Conservation (phyloP, 2,113 vertebrate genomes). For the Poeciliopsis retropinna region DNA sequence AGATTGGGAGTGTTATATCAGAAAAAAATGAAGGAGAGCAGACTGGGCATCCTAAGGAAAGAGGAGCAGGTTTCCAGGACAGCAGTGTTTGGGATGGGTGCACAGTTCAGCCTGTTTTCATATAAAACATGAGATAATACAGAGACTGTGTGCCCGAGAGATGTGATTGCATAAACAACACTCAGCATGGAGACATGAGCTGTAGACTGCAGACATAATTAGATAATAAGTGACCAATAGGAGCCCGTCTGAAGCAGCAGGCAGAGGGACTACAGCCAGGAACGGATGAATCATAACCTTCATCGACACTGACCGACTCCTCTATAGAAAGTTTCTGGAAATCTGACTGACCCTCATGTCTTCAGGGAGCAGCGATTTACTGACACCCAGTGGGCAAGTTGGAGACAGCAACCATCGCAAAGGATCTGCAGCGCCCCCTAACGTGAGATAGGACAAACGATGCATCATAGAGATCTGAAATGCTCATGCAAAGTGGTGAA, state of each 20-base stretch:
- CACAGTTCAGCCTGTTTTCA: background rate
- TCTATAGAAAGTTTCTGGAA: background rate
- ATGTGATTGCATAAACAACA: background rate
- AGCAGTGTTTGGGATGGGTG: background rate
- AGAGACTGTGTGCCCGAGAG: conserved; percentile 16
- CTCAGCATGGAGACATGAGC: background rate
- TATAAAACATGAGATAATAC: conserved; percentile 3
- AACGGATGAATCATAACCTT: conserved; percentile 27
- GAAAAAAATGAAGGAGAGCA: background rate
- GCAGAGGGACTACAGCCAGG: background rate
- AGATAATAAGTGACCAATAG: conserved; percentile 37
- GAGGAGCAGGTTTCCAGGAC: background rate
- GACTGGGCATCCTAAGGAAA: conserved; percentile 11
- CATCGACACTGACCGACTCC: background rate
- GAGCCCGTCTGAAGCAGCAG: background rate
- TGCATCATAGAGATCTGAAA: too few species aligned
- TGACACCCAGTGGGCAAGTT: too few species aligned
- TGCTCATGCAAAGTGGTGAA: too few species aligned
- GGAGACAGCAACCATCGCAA: too few species aligned
- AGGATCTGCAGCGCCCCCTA: too few species aligned
- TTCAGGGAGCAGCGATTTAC: background rate
- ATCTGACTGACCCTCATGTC: background rate
- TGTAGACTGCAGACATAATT: conserved; percentile 27
- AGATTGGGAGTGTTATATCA: background rate
- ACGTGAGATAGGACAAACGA: too few species aligned